These are phyloP conservation scores for Thereuonema tuberculata DNA, from an alignment of 1,140 invertebrate genomes.

Conservation along the genomic window DNA sequence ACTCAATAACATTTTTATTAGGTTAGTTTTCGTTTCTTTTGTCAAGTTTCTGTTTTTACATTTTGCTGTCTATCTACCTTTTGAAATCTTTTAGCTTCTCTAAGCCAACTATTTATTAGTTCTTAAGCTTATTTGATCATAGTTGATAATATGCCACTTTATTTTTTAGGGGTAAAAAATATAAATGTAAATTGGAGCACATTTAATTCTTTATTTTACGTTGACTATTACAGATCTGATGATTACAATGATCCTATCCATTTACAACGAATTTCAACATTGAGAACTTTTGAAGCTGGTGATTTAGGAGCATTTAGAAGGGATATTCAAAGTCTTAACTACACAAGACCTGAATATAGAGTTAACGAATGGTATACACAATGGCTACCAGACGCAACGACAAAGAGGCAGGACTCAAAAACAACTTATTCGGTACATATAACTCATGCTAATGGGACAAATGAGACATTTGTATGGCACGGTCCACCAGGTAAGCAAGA, in stretches of 20 bases:
- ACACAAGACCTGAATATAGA: constrained; percentile 70
- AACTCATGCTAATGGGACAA: constrained; percentile 89
- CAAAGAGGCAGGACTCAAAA: constrained; percentile 81
- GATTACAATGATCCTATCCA: constrained; percentile 92
- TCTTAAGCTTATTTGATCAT: no score
- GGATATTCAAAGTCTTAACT: constrained; percentile 62
- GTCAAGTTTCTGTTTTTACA: no score
- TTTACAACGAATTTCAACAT: constrained; percentile 74
- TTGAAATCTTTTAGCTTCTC: no score
- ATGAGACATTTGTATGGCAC: constrained; percentile 87
- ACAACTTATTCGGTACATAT: constrained; percentile 57
- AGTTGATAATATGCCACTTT: no score
- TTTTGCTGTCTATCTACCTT: no score
- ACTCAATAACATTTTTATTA: no score
- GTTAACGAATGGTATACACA: constrained; percentile 84
- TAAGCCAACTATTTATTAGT: no score
- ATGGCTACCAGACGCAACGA: constrained; percentile 68
- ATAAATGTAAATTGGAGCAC: no score
- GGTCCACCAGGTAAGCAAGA: constrained; percentile 66
- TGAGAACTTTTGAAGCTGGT: constrained; percentile 68
- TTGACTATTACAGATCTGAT: constrained; percentile 61
- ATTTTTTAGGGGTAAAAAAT: no score
- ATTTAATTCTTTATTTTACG: no score
- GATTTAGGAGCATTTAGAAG: constrained; percentile 68
- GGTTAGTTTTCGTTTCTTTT: no score